Conservation (phyloP, 2,888 invertebrate genomes). For the Galerucella nymphaeae region DNA sequence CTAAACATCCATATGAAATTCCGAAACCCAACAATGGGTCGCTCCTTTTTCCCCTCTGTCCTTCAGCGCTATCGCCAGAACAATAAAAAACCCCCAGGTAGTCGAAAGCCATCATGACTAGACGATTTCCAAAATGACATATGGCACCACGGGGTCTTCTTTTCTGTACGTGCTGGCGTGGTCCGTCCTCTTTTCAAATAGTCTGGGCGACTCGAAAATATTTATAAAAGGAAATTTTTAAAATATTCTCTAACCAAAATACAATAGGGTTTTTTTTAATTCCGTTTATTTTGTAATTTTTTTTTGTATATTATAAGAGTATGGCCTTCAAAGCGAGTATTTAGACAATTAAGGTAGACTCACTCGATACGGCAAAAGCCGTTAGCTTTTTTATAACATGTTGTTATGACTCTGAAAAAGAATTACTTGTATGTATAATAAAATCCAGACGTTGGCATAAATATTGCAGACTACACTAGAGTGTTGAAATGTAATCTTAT, state of each 20-base stretch:
- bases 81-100: conserved; percentile 48
- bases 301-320: too few species aligned
- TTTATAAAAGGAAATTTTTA: background rate
- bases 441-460: too few species aligned
- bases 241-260: background rate
- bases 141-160: conserved; percentile 44
- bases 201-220: conserved; percentile 11
- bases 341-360: too few species aligned
- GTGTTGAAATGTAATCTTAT: too few species aligned
- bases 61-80: conserved; percentile 29
- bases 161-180: conserved; percentile 21
- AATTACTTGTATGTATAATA: too few species aligned
- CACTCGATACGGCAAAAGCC: too few species aligned
- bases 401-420: too few species aligned
- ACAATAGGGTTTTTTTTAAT: too few species aligned
- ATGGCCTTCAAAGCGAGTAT: too few species aligned
- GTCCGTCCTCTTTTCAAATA: conserved; percentile 16
- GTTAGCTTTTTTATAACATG: too few species aligned
- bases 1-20: conserved; percentile 41
- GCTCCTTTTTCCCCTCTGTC: conserved; percentile 23
- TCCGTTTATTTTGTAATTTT: too few species aligned
- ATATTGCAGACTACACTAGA: too few species aligned
- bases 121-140: conserved; percentile 46
- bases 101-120: conserved; percentile 48
- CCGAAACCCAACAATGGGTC: conserved; percentile 40